phyloP scores from a whole-genome alignment of 1,140 invertebrate genomes.

The Mycetomoellerius zeteki region DNA sequence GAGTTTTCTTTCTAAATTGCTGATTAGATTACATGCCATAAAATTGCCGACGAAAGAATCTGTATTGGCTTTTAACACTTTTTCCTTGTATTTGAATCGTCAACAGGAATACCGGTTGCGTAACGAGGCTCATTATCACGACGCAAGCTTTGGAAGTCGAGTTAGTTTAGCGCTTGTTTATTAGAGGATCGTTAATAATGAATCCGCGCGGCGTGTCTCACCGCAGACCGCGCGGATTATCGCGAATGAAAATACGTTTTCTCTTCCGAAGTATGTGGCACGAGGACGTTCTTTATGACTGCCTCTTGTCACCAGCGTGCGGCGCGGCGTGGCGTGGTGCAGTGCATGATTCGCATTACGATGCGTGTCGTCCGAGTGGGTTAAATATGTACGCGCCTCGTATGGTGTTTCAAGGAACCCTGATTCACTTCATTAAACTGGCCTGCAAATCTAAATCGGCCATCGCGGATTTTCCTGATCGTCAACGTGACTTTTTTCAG shows the following conservation, averaged over 20 bases:
- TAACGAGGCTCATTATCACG: background rate
- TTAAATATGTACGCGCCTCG: conserved; percentile 22
- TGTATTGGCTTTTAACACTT: background rate
- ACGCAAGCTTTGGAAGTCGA: conserved; percentile 9
- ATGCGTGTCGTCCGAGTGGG: conserved; percentile 42
- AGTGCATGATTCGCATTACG: conserved; percentile 62
- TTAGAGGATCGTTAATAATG: conserved; percentile 47
- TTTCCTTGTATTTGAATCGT: background rate
- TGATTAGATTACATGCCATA: conserved; percentile 21
- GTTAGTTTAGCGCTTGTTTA: conserved; percentile 28
- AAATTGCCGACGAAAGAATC: background rate
- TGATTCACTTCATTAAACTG: conserved; percentile 57
- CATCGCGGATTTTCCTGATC: conserved; percentile 11
- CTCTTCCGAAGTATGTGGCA: conserved; percentile 66
- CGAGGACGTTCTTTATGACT: conserved; percentile 74
- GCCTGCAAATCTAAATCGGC: conserved; percentile 7
- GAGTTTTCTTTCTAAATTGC: conserved; percentile 18
- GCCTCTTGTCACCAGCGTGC: conserved; percentile 67
- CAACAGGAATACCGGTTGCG: conserved; percentile 3
- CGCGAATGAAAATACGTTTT: conserved; percentile 69
- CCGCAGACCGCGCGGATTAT: conserved; percentile 39
- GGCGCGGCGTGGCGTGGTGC: conserved; percentile 28
- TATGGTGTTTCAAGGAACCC: conserved; percentile 27
- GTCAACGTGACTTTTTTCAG: background rate
- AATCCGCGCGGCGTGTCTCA: conserved; percentile 20